These are phyloP conservation scores for Rhabdomys pumilio DNA, from an alignment of 2,797 vertebrate genomes.

Conservation along the genomic window DNA sequence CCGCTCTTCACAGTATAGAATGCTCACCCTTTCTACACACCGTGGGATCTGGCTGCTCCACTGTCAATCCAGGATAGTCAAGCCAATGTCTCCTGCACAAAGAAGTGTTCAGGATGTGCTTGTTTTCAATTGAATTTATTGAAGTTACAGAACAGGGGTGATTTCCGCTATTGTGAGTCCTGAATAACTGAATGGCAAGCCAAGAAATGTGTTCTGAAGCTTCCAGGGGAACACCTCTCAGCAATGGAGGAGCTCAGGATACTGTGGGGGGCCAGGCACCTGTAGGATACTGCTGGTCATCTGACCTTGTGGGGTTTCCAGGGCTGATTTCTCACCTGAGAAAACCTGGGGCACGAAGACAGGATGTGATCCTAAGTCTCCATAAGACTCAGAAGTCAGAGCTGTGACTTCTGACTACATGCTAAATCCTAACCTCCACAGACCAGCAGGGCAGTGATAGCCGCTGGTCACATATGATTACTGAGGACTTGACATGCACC, in stretches of 20 bases:
- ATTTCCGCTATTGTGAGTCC: not conserved
- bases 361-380: not conserved
- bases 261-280: not conserved
- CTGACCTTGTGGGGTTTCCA: not conserved
- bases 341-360: not conserved
- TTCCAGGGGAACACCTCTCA: not conserved
- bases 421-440: not conserved
- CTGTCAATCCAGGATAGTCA: not conserved
- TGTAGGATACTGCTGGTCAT: not conserved
- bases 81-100: not conserved
- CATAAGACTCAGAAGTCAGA: not conserved
- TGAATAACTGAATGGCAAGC: not conserved
- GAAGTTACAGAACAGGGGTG: not conserved
- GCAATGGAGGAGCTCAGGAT: no score
- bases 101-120: not conserved
- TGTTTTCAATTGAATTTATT: not conserved
- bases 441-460: no score
- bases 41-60: not conserved
- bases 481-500: not conserved
- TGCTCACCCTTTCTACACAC: not conserved
- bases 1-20: not conserved
- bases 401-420: no score
- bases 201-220: not conserved
- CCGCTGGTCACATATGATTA: not conserved
- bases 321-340: not conserved